Conservation (phyloP, 1,140 invertebrate genomes). For the Manduca sexta region DNA sequence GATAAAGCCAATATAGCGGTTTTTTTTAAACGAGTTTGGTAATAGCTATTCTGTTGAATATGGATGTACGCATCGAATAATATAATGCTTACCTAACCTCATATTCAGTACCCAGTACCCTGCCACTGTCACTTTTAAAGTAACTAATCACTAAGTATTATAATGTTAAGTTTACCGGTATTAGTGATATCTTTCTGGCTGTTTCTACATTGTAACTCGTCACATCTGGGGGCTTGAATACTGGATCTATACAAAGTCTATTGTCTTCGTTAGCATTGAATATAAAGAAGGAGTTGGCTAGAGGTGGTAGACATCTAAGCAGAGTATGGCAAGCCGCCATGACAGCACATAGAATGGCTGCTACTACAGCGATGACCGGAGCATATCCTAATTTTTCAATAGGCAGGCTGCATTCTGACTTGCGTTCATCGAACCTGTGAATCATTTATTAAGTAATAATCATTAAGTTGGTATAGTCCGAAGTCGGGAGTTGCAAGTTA, state of each 20-base stretch:
- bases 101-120: no score
- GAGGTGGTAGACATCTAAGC: slow-evolving; percentile 35
- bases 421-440: slow-evolving; percentile 63
- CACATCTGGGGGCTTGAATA: slow-evolving; percentile 20
- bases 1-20: no score
- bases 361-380: slow-evolving; percentile 42
- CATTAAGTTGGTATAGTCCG: no score
- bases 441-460: no score
- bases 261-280: slow-evolving; percentile 64
- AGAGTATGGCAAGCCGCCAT: slow-evolving; percentile 36
- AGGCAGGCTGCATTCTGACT: slow-evolving; percentile 36
- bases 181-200: slow-evolving; percentile 27
- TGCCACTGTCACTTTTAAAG: no score
- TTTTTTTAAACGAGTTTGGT: no score
- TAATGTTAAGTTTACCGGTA: slow-evolving; percentile 27
- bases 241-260: slow-evolving; percentile 45
- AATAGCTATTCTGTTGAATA: no score
- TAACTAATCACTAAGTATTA: no score
- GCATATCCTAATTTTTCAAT: slow-evolving; percentile 35
- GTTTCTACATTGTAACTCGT: slow-evolving; percentile 9
- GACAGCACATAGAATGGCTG: slow-evolving; percentile 29
- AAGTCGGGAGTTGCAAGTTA: no score
- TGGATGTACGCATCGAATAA: no score
- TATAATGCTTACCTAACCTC: no score
- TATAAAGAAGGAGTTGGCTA: slow-evolving; percentile 51